Conservation (phyloP, 2,113 vertebrate species). For the Chamaetylas fuelleborni region DNA sequence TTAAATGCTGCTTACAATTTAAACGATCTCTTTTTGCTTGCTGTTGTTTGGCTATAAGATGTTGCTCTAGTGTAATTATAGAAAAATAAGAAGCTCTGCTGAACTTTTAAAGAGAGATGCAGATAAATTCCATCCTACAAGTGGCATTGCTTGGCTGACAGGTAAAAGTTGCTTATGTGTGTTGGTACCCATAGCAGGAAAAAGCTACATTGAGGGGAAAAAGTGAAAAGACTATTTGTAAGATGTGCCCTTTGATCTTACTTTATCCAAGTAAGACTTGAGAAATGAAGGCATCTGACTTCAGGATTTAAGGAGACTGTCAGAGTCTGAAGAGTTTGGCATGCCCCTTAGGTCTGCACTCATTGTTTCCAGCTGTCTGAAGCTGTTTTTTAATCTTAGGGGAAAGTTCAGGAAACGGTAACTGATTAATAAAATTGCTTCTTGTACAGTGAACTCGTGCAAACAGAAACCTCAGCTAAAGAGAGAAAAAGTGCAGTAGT, state of each 20-base stretch:
- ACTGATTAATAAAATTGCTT: conserved; percentile 46
- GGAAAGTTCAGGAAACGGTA: conserved; percentile 40
- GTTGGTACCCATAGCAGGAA: not conserved
- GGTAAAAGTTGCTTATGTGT: not conserved
- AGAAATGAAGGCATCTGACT: not conserved
- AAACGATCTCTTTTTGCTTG: not conserved
- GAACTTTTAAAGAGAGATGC: not conserved
- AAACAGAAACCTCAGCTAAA: conserved; percentile 24
- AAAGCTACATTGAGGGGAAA: not conserved
- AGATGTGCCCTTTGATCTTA: not conserved
- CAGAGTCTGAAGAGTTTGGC: not conserved
- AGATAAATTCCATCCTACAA: not conserved
- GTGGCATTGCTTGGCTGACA: not conserved
- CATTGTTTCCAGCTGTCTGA: not conserved
- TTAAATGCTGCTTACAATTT: not conserved
- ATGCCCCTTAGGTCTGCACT: not conserved
- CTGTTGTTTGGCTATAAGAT: not conserved
- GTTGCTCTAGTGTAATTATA: not conserved
- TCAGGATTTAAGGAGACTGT: not conserved
- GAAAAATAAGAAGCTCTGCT: not conserved
- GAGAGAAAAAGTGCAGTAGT: not conserved
- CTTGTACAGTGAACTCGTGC: not conserved
- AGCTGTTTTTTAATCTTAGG: conserved; percentile 16
- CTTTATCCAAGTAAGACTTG: not conserved
- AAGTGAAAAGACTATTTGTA: not conserved